phyloP scores from a whole-genome alignment of 2,113 vertebrate genomes.

The Laticauda laticaudata region DNA sequence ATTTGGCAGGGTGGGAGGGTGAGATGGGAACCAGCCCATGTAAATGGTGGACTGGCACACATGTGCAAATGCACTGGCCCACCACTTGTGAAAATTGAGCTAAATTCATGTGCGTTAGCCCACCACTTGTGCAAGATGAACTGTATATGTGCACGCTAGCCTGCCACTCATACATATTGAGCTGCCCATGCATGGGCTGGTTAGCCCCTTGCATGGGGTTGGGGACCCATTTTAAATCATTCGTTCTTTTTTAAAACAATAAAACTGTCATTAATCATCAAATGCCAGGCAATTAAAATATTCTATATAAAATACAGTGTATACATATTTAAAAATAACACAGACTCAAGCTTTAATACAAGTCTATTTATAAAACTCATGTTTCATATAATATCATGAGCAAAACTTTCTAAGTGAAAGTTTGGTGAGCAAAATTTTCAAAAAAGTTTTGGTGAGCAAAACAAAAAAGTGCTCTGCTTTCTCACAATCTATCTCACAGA shows the following conservation, averaged over 20 bases:
- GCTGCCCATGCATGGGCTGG: rapidly evolving
- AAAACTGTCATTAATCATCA: slow-evolving; percentile 8
- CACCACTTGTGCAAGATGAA: no score
- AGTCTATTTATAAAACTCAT: background rate
- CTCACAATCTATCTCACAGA: background rate
- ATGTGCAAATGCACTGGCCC: no score
- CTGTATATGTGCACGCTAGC: no score
- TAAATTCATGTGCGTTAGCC: no score
- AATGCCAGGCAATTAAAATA: background rate
- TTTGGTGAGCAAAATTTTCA: background rate
- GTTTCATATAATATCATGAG: background rate
- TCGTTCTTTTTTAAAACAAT: slow-evolving; percentile 29
- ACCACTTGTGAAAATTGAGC: no score
- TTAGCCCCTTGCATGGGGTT: no score
- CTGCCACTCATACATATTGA: no score
- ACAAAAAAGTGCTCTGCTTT: background rate
- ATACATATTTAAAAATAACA: slow-evolving; percentile 3
- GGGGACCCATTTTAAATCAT: no score
- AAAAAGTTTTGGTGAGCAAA: background rate
- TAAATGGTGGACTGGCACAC: no score
- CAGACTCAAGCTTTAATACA: background rate
- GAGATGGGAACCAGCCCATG: no score
- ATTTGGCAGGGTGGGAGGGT: no score
- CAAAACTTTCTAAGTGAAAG: background rate
- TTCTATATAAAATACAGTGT: background rate